These are phyloP conservation scores for Lipophrys pholis DNA, from an alignment of 2,113 vertebrate genomes.

Conservation along the genomic window DNA sequence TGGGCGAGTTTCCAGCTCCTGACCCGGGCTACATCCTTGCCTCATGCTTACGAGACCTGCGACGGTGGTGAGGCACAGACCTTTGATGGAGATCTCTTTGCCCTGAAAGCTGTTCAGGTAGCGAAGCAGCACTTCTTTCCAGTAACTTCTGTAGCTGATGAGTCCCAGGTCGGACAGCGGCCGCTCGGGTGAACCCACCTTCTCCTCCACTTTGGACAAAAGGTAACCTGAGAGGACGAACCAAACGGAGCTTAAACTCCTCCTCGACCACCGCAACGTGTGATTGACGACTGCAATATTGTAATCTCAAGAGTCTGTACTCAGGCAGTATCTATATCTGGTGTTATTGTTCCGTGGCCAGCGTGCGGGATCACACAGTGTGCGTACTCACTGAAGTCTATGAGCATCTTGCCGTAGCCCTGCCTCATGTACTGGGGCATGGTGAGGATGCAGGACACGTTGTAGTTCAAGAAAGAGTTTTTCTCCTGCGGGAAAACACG, in stretches of 20 bases:
- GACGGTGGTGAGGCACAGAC: conserved; percentile 66
- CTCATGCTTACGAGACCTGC: too few species aligned
- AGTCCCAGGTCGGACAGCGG: conserved; percentile 92
- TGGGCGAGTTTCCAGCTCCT: too few species aligned
- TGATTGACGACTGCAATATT: neutral
- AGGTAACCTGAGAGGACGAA: conserved; percentile 83
- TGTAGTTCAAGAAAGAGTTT: conserved; percentile 93
- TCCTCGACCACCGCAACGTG: neutral
- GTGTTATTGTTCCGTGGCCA: conserved; percentile 1
- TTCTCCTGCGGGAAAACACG: conserved; percentile 84
- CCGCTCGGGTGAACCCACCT: conserved; percentile 90
- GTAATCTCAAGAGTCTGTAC: neutral
- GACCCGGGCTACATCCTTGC: too few species aligned
- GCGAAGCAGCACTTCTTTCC: conserved; percentile 95
- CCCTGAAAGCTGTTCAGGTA: conserved; percentile 97
- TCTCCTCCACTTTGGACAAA: conserved; percentile 92
- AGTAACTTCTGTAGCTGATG: conserved; percentile 92
- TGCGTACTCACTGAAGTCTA: conserved; percentile 91
- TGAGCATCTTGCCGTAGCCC: conserved; percentile 93
- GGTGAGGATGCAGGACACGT: conserved; percentile 92
- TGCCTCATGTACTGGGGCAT: conserved; percentile 93
- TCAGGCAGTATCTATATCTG: conserved; percentile 23
- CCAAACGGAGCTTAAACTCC: neutral
- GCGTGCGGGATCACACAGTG: neutral
- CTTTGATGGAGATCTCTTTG: conserved; percentile 99